Evolutionary conservation across 1,140 invertebrate species (phyloP).

Genomic region (Sminthurinus signatus): DNA sequence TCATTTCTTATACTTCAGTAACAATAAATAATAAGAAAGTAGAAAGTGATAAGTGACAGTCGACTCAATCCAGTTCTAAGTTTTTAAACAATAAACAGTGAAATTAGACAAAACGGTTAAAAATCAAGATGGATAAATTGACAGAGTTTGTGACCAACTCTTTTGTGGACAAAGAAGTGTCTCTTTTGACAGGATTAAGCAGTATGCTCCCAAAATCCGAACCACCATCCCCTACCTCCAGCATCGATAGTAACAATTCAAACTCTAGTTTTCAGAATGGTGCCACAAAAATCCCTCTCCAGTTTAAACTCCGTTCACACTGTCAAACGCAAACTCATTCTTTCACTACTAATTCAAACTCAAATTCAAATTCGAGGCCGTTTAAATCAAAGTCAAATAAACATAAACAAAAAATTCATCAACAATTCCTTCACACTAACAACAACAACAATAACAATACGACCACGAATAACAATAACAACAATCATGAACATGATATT

Average conservation of each 20-base stretch:
- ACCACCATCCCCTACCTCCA: conserved; percentile 18
- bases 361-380: no score
- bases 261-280: not conserved
- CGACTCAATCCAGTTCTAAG: no score
- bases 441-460: not conserved
- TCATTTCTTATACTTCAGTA: no score
- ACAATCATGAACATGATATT: not conserved
- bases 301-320: not conserved
- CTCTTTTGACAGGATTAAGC: not conserved
- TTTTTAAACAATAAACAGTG: no score
- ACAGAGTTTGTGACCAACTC: conserved; percentile 41
- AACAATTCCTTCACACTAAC: not conserved
- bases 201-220: conserved; percentile 26
- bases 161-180: conserved; percentile 33
- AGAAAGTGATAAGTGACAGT: no score
- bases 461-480: no score
- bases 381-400: no score
- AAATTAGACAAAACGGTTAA: no score
- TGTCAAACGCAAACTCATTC: not conserved
- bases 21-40: no score
- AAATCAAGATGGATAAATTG: conserved; percentile 40
- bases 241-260: not conserved
- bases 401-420: not conserved
- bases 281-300: not conserved
- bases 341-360: no score